Base-by-base conservation (phyloP, 2,888 invertebrate genomes). In the Arge pagana region DNA sequence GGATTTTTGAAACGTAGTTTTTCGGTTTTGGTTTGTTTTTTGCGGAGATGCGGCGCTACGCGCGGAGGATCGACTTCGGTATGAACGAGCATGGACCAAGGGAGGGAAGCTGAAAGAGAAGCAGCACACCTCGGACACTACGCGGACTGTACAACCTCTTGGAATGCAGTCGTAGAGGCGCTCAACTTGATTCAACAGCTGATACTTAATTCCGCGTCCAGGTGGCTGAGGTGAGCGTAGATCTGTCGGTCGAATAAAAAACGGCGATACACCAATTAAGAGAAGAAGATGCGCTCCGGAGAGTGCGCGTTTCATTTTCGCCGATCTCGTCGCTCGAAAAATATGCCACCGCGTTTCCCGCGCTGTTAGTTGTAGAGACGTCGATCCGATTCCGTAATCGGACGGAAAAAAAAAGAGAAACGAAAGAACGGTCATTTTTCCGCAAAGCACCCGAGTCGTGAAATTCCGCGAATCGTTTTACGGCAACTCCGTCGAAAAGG, bases 131-230 rank as follows among this genome's bases (percentile, higher is more conserved):
- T 58, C 59, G 55, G 49, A 57, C 56, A 61, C 56, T 58, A 52
- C 59, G 63, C 67, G 64, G 66, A 64, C 66, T n/a, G n/a, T 69
- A 69, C 68, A 70, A 68, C 62, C 66, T 66, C 64, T 60, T 70
- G 75, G 75, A 76, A 76, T 74, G 74, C 73, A 68, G 74, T 74
- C 72, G 64, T 71, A 75, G 75, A 72, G 75, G 74, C 72, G 73
- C 75, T 75, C 75, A 75, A 75, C 74, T 71, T 68, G 73, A 66
- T 70, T 72, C 68, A 11, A 72, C 70, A 70, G 70, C 71, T 72
- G 70, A 64, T 71, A 68, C 69, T 66, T 66, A 56, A 59, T 30
- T 31, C 40, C 28, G n/a, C 16, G 15, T 2, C n/a, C 4, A 24
- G 13, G n/a, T 16, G 21, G 16, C 48, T 53, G 53, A n/a, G n/a